phyloP scores from a whole-genome alignment of 2,888 invertebrate genomes.

The Cheilosia scutellata region DNA sequence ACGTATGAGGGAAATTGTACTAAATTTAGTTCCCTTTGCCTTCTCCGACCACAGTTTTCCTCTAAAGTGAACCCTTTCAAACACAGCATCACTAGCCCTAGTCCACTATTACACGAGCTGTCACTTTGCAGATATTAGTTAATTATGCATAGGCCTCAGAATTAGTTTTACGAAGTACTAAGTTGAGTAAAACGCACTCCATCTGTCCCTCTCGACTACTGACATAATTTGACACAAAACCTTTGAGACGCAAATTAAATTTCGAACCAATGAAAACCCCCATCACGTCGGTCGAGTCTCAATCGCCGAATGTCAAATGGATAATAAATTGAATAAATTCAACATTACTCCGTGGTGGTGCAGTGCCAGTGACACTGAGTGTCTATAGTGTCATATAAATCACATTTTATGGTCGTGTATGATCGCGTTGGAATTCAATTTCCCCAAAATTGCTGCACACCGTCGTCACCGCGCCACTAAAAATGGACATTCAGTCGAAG shows the following conservation, averaged over 20 bases:
- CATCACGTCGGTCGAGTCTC: not conserved
- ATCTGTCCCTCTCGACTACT: no score
- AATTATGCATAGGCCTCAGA: no score
- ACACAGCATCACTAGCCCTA: no score
- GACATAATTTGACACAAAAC: slow-evolving; percentile 10
- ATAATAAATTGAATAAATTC: slow-evolving; percentile 68
- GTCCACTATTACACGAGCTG: no score
- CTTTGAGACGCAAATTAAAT: slow-evolving; percentile 47
- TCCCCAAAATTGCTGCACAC: slow-evolving; percentile 51
- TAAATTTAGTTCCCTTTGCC: no score
- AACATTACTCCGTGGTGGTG: slow-evolving; percentile 11
- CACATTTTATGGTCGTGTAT: slow-evolving; percentile 62
- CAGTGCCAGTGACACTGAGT: slow-evolving; percentile 53
- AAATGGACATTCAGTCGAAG: not conserved
- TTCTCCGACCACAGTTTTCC: no score
- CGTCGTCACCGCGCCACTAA: not conserved
- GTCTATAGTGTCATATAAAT: slow-evolving; percentile 62
- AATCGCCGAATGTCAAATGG: slow-evolving; percentile 53
- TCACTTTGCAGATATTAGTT: no score
- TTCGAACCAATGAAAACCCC: not conserved
- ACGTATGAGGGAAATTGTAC: no score
- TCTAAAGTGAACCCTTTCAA: no score
- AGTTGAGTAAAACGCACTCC: not conserved
- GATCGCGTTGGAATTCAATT: slow-evolving; percentile 58
- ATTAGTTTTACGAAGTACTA: no score